Evolutionary conservation across 1,140 invertebrate genomes (phyloP).

Genomic region (Eumeta japonica): DNA sequence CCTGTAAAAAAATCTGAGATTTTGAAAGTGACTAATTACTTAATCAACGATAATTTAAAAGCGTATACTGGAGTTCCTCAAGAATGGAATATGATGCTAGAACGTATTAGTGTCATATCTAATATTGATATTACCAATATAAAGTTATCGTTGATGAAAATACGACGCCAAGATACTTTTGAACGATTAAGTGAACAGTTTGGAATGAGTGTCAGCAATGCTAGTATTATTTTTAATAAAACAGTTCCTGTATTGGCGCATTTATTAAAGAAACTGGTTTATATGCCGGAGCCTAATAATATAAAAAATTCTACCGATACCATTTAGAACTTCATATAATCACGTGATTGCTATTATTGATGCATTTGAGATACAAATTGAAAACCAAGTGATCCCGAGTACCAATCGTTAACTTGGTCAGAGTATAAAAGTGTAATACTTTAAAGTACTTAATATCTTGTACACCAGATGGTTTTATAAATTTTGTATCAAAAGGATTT

Average conservation of each 20-base stretch:
- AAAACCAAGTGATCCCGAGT: background rate
- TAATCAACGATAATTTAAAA: constrained; percentile 1
- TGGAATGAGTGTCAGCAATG: constrained; percentile 1
- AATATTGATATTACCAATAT: constrained; percentile 1
- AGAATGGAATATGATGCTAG: constrained; percentile 1
- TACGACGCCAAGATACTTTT: background rate
- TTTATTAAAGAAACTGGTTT: constrained; percentile 1
- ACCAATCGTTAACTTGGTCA: background rate
- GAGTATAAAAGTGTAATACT: constrained; percentile 1
- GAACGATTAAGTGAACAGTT: constrained; percentile 1
- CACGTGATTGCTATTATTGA: constrained; percentile 1
- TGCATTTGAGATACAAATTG: constrained; percentile 1
- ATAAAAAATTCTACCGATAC: background rate
- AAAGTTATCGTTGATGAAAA: constrained; percentile 1
- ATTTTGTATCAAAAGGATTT: constrained; percentile 1
- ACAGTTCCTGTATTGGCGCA: constrained; percentile 1
- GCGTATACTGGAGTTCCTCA: constrained; percentile 1
- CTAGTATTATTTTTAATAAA: constrained; percentile 1
- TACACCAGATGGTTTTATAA: constrained; percentile 1
- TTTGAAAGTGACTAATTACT: background rate
- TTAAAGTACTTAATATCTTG: constrained; percentile 1
- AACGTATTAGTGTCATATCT: constrained; percentile 1
- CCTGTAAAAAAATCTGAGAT: constrained; percentile 1
- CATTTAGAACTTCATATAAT: constrained; percentile 1
- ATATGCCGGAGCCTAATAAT: background rate